phyloP scores from a whole-genome alignment of 2,797 vertebrate genomes.

The Buceros bicornis region DNA sequence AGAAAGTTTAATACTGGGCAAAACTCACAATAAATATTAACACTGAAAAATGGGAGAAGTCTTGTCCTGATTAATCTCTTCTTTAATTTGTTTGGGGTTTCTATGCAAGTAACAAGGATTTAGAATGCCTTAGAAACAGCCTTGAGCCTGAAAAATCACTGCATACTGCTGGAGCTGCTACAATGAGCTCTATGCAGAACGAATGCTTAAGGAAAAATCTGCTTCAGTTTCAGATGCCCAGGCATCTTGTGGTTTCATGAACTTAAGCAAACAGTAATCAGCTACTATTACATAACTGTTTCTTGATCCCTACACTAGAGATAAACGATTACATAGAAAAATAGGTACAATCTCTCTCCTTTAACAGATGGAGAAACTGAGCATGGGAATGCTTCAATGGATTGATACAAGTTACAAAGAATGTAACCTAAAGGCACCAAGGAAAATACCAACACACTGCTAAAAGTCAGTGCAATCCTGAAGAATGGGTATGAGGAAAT shows the following conservation, averaged over 20 bases:
- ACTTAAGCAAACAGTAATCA: neutral
- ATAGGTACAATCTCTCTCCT: neutral
- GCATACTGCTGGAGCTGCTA: neutral
- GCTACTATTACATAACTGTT: neutral
- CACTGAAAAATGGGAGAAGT: neutral
- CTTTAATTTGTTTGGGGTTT: neutral
- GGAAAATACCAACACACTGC: neutral
- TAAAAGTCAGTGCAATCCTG: neutral
- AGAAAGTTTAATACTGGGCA: neutral
- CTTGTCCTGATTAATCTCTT: neutral
- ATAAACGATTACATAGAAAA: neutral
- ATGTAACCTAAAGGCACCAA: neutral
- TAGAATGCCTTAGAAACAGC: neutral
- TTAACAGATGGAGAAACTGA: neutral
- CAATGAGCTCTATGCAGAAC: neutral
- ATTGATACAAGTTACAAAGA: neutral
- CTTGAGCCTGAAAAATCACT: neutral
- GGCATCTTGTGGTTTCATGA: neutral
- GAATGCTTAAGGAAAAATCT: neutral
- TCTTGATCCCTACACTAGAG: rapidly evolving
- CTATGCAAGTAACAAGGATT: neutral
- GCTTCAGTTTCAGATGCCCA: neutral
- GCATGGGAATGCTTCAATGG: neutral
- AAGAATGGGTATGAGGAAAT: neutral
- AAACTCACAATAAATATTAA: neutral